Evolutionary conservation across 2,888 invertebrate genomes (phyloP), one percentile per base, ranked within the genome.

Genomic region (Zele albiditarsus): DNA sequence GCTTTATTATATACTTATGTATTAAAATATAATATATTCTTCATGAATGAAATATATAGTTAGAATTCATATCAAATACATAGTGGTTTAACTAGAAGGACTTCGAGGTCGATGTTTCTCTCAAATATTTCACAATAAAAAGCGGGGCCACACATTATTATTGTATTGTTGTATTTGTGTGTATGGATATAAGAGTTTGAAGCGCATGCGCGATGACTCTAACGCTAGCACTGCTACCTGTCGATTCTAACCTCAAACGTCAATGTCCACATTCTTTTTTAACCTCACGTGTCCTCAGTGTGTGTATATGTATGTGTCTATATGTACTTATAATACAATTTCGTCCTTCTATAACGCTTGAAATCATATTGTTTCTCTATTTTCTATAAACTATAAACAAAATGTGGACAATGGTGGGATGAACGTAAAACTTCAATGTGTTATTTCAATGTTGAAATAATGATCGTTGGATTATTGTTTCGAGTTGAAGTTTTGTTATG

Each of bases 201-300:
- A 53, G 81, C 84, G 82, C 84, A 84, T 83, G 82, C 82, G 81
- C 77, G 46, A 65, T 46, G 74, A 74, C 65, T 58, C 77, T 80
- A 80, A 80, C 27, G 33, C 66, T 31, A 49, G 25, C 63, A 60
- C 28, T 71, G 82, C 84, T 87, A 86, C 86, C 86, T 86, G 84
- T 85, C 86, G 86, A 84, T 85, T 83, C 84, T 86, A 86, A 86
- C 87, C 86, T 85, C 80, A 86, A 86, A 86, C 82, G 85, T 85
- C 85, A 84, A 84, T 82, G 82, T 81, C 81, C 77, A 77, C 78
- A 74, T 73, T 78, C 70, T 73, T 53, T 23, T 65, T 67, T 72
- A 68, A 60, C 58, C 73, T 71, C 73, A 70, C 73, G 76, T 69
- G 76, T 66, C 58, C 58, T 42, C 38, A 42, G 60, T 60, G 58